Conservation (phyloP, 2,888 invertebrate genomes). For the Yponomeuta cagnagella region DNA sequence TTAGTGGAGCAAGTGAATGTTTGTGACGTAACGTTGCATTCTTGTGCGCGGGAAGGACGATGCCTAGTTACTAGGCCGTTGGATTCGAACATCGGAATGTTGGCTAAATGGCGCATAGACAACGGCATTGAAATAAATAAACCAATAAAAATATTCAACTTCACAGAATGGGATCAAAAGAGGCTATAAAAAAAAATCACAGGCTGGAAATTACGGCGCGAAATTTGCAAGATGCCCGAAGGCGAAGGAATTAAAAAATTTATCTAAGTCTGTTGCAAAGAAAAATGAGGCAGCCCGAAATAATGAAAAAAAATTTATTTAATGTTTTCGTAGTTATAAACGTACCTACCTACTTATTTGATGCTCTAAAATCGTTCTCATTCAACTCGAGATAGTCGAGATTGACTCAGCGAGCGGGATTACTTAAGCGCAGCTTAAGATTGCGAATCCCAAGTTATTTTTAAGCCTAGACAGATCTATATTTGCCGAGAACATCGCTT, state of each 20-base stretch:
- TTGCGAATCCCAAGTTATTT: neutral
- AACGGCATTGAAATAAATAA: neutral
- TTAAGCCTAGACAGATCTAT: slow-evolving; percentile 3
- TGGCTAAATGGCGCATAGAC: neutral
- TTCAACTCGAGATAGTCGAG: neutral
- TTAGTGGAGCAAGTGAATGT: slow-evolving; percentile 15
- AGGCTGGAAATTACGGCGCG: neutral
- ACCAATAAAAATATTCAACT: too few species aligned
- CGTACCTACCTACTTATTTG: neutral
- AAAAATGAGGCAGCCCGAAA: too few species aligned
- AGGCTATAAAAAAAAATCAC: neutral
- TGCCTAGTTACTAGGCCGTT: neutral
- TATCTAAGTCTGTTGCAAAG: neutral
- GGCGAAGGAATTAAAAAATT: neutral
- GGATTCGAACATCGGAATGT: neutral
- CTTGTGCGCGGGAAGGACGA: slow-evolving; percentile 6
- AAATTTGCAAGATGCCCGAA: neutral
- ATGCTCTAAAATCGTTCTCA: neutral
- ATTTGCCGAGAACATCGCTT: neutral
- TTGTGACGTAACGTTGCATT: slow-evolving; percentile 16
- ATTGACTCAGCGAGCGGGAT: neutral
- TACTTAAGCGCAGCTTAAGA: neutral
- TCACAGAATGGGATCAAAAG: neutral
- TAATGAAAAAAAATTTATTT: too few species aligned
- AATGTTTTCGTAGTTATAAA: too few species aligned